A percentile compares a stretch with the other conserved stretches of the same genome.
Conservation (phyloP, 2,797 vertebrate genomes). For the Sylvia borin region DNA sequence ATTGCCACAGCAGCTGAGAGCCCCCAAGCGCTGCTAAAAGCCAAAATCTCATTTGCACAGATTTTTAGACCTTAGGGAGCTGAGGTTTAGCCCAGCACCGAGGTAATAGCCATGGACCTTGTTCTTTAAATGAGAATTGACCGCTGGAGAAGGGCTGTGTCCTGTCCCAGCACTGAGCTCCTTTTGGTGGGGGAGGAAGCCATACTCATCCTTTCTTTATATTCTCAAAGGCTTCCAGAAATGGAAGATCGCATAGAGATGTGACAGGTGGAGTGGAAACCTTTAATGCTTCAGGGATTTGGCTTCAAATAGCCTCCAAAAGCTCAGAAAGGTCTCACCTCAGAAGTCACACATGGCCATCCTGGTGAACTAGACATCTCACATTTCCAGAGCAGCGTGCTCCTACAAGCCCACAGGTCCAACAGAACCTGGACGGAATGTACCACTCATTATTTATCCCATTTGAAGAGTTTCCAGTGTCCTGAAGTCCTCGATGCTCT, state of each 20-base stretch:
- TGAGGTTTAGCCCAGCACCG: neutral
- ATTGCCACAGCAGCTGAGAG: neutral
- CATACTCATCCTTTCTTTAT: neutral
- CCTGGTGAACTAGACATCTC: neutral
- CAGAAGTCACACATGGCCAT: neutral
- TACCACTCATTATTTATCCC: neutral
- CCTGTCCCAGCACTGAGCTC: neutral
- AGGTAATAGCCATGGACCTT: neutral
- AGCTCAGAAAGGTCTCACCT: neutral
- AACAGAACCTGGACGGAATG: neutral
- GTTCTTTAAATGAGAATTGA: neutral
- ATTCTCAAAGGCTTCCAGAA: neutral
- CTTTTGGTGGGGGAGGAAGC: neutral
- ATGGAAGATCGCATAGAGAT: neutral
- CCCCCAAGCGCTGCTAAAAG: neutral
- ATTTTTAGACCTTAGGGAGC: neutral
- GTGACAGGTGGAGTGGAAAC: neutral
- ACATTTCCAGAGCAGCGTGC: neutral
- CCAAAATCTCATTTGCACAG: neutral
- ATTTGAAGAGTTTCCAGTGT: neutral
- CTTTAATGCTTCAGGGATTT: neutral
- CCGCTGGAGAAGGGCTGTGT: neutral
- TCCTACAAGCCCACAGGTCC: rapidly evolving
- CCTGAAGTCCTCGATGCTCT: neutral
- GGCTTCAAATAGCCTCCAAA: neutral